Percentiles rank a stretch among this genome's conserved stretches.
These are phyloP conservation scores for Druon quercuslanigerum DNA, from an alignment of 1,140 invertebrate species.

Conservation along the genomic window DNA sequence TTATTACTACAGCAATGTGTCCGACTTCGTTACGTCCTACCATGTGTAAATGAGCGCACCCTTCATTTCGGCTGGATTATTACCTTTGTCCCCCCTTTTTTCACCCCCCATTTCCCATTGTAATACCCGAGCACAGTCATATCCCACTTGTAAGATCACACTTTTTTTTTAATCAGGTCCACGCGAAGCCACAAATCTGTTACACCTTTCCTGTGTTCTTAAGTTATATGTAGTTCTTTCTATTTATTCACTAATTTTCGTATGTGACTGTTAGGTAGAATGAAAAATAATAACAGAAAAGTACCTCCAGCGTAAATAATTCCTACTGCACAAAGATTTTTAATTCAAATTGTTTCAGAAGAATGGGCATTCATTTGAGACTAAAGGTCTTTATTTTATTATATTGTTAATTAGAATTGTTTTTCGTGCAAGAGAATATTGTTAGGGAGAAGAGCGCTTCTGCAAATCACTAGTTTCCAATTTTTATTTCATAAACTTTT, in stretches of 20 bases:
- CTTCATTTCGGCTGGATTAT: neutral
- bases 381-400: neutral
- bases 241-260: conserved; percentile 42
- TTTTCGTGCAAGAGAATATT: neutral
- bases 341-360: neutral
- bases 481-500: conserved; percentile 12
- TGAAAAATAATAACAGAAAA: neutral
- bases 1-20: conserved; percentile 1
- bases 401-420: conserved; percentile 20
- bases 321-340: conserved; percentile 8
- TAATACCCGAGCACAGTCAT: neutral
- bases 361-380: neutral
- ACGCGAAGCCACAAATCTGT: conserved; percentile 23
- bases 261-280: conserved; percentile 11
- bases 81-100: neutral
- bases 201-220: conserved; percentile 49
- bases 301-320: neutral
- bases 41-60: conserved; percentile 8
- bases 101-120: neutral
- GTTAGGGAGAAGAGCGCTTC: neutral
- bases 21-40: conserved; percentile 5
- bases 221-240: conserved; percentile 44
- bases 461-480: conserved; percentile 18
- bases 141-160: neutral
- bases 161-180: neutral